Percentiles rank a stretch among this genome's conserved stretches.
Evolutionary conservation across 2,888 invertebrate species (phyloP).

Genomic region (Patella pellucida): DNA sequence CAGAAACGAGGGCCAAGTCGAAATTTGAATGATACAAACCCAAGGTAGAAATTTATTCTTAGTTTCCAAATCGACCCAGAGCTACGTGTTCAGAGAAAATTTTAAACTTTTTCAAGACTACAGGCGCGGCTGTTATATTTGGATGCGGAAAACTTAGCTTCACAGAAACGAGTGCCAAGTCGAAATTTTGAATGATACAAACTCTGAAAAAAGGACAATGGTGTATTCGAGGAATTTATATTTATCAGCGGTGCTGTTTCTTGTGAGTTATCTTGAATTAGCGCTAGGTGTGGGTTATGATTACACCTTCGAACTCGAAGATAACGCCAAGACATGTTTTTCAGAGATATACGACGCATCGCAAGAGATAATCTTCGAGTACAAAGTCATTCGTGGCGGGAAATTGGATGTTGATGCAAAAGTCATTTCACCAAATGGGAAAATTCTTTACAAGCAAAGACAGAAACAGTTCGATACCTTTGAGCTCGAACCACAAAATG

Average conservation of each 20-base stretch:
- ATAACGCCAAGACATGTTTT: constrained; percentile 59
- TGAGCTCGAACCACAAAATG: constrained; percentile 58
- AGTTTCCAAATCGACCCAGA: no score
- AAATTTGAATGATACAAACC: neutral
- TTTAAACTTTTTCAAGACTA: no score
- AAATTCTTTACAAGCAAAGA: constrained; percentile 55
- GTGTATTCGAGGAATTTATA: neutral
- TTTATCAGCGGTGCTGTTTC: neutral
- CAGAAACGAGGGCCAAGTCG: neutral
- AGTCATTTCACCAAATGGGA: constrained; percentile 63
- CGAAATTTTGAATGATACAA: neutral
- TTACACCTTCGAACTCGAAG: constrained; percentile 61
- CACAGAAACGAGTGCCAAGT: neutral
- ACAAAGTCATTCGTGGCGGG: constrained; percentile 62
- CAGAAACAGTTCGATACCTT: constrained; percentile 48
- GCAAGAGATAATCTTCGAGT: constrained; percentile 54
- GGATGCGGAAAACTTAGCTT: neutral
- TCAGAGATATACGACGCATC: constrained; percentile 56
- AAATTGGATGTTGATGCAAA: constrained; percentile 63
- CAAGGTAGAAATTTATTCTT: no score
- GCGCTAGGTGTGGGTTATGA: constrained; percentile 13
- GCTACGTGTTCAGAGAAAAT: no score
- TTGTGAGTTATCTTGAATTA: neutral
- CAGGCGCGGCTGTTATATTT: neutral
- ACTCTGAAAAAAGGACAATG: neutral